Base-by-base conservation (phyloP, 2,797 vertebrate species). In the Epinephelus malabaricus region DNA sequence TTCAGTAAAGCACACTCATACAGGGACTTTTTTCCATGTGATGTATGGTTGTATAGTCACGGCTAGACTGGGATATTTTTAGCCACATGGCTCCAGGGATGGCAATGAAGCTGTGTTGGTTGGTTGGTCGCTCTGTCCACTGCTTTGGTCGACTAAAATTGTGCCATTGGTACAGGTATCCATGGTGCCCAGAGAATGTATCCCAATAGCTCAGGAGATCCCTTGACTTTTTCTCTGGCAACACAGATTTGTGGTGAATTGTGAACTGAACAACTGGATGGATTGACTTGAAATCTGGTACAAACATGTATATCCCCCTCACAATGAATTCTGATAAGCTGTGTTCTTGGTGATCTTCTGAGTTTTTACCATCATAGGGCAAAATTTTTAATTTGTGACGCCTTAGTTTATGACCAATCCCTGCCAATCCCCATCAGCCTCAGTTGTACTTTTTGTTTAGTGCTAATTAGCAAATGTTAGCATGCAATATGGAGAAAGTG, bases 11-110 rank as follows among this genome's bases (percentile, higher is more conserved):
- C 60, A 40, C 56, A 56, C 12, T 38, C 59, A 47, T 50, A 21
- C 19, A 53, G 25, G 23, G 25, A 30, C 14, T 49, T 66, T 27
- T 53, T 61, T 40, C 19, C 18, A 6, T 45, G 19, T 21, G 4
- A 4, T 51, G n/a, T 25, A 18, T 64, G 43, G 10, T 61, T 73
- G 23, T 19, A 46, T 58, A 40, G 40, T 30, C 25, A 13, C 3
- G 6, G 4, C 17, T 67, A 9, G 50, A 73, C 46, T 62, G 14
- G 47, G 50, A 59, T 74, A 23, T 60, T 69, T 61, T 43, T 60
- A 58, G 25, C 17, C 19, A 64, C 2, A 70, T 53, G 8, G 53
- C 19, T 81, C 13, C 5, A 69, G 30, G 43, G 30, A 65, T 19
- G 34, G 19, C 21, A 45, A 1, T 19, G 43, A 38, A 6, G 15